Base-by-base conservation (phyloP, 2,888 invertebrate species). In the Alviniconcha strummeri region DNA sequence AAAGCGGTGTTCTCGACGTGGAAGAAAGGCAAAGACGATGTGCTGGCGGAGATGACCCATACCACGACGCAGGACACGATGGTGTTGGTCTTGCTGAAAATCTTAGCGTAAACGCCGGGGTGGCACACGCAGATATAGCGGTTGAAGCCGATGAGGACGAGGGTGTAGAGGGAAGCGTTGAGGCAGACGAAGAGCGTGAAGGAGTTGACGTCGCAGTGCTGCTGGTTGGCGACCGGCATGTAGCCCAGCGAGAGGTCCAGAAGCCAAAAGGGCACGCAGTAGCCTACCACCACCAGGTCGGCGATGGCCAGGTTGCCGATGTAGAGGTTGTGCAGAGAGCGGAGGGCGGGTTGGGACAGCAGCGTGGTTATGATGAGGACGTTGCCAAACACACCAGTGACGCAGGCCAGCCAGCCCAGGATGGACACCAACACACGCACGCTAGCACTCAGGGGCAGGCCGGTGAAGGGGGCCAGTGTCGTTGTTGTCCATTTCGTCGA, bases 51-150 rank as follows among this genome's bases (percentile, higher is more conserved):
- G 19, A 85, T 19, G 8, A 85, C 6, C 84, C 81, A 85, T 1
- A 85, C n/a, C 6, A n/a, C 36, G 0, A 76, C 77, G 52, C 82
- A 80, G 52, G 57, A 75, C 0, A 69, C 55, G 5, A 82, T 5
- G n/a, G 77, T 85, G 19, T 67, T 71, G 6, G 19, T 74, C 67
- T 64, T 80, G 64, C 75, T 79, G 57, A 85, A 77, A n/a, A 82
- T 17, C 52, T n/a, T n/a, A 52, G 15, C 17, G 80, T 83, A 85
- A 19, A 71, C 36, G 1, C 55, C 15, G 36, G 57, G 60, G 71
- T 77, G 84, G 67, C 85, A 85, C 36, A 85, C 75, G 71, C 64
- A 75, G n/a, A 85, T 69, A 54, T 80, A 85, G n/a, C 85, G 74
- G 85, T 85, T 84, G 54, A 84, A 52, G 69, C 82, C 72, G 82